Evolutionary conservation across 2,797 vertebrate species (phyloP).

Genomic region (Sebastes glaucus): DNA sequence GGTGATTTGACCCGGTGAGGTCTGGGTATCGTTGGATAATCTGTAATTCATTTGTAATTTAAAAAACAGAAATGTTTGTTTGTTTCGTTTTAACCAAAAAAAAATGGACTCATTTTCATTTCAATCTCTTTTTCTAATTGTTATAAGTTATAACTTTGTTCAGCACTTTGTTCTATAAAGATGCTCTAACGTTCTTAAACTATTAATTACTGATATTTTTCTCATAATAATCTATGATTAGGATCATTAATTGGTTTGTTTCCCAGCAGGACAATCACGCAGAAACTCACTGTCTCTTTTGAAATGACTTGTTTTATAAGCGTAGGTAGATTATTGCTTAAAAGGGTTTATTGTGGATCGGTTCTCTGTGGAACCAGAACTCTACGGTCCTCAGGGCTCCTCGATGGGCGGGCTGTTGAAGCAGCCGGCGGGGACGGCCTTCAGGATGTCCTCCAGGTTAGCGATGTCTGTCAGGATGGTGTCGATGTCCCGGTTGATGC

Average conservation of each 20-base stretch:
- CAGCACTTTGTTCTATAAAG: background rate
- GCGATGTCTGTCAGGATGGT: conserved; percentile 85
- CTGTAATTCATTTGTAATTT: too few relatives aligned
- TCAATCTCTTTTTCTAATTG: too few relatives aligned
- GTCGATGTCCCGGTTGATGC: conserved; percentile 83
- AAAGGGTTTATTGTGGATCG: background rate
- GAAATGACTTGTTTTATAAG: background rate
- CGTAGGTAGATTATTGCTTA: background rate
- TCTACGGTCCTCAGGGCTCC: conserved; percentile 27
- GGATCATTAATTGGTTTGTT: background rate
- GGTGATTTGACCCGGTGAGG: background rate
- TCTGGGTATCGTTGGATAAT: too few relatives aligned
- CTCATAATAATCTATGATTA: background rate
- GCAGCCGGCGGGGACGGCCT: conserved; percentile 85
- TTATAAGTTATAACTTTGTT: too few relatives aligned
- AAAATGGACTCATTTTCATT: too few relatives aligned
- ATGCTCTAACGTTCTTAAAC: background rate
- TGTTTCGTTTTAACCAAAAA: too few relatives aligned
- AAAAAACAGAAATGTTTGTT: too few relatives aligned
- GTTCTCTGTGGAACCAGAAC: background rate
- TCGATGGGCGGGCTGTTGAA: conserved; percentile 85
- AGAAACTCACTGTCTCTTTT: background rate
- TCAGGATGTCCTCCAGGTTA: conserved; percentile 89
- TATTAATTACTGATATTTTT: background rate
- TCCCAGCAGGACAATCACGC: background rate